These are phyloP conservation scores for Ramphastos sulfuratus DNA, from an alignment of 2,113 vertebrate species.

Conservation along the genomic window DNA sequence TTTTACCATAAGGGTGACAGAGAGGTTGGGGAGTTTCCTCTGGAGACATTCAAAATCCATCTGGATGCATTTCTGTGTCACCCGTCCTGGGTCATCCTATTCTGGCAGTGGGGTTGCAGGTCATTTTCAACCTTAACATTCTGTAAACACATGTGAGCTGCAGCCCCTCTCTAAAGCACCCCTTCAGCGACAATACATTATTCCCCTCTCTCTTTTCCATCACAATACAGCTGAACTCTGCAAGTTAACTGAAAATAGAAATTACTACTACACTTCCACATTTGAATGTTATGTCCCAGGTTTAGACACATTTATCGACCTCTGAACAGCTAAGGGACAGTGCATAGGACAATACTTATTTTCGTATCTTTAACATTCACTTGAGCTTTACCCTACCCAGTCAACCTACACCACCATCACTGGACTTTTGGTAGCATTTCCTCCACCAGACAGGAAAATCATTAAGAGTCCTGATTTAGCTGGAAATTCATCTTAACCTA, in stretches of 20 bases:
- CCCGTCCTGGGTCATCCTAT: too few relatives aligned
- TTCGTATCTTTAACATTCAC: background rate
- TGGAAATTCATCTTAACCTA: background rate
- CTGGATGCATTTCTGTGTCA: too few relatives aligned
- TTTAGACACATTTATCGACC: background rate
- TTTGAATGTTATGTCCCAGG: background rate
- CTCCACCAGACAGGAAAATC: background rate
- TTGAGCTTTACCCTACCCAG: background rate
- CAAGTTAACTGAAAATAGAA: background rate
- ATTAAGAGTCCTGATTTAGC: background rate
- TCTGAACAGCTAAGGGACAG: background rate
- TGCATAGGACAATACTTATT: too few relatives aligned
- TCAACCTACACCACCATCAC: background rate
- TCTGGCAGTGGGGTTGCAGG: too few relatives aligned
- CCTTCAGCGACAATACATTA: background rate
- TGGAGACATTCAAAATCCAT: too few relatives aligned
- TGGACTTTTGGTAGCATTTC: background rate
- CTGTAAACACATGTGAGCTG: background rate
- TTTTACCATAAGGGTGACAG: too few relatives aligned
- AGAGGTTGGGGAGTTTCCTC: too few relatives aligned
- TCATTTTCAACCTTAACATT: too few relatives aligned
- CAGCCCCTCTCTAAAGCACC: background rate
- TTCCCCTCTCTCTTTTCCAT: background rate
- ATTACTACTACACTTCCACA: background rate
- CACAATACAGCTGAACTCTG: background rate